These are phyloP conservation scores for Dromas ardeola DNA, from an alignment of 2,113 vertebrate species.

Conservation along the genomic window DNA sequence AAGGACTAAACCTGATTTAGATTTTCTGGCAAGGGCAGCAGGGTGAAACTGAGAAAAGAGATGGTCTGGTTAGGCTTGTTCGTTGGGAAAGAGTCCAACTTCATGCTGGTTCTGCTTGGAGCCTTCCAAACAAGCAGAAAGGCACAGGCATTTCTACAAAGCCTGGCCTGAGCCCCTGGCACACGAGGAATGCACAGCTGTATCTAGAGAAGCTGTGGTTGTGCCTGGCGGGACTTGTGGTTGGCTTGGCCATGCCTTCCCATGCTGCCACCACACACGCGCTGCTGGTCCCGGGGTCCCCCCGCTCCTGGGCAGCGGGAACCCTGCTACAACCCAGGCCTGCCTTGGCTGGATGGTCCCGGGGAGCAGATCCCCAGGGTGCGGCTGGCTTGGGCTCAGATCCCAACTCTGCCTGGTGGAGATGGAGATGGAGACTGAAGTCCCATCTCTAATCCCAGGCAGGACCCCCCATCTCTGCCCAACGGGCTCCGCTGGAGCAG, in stretches of 20 bases:
- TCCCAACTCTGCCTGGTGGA: neutral
- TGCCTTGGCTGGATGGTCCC: neutral
- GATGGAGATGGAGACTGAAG: neutral
- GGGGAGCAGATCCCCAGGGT: neutral
- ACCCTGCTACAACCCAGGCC: accelerated
- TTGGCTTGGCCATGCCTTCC: neutral
- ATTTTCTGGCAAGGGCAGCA: neutral
- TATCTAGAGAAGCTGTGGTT: neutral
- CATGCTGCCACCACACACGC: neutral
- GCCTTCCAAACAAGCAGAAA: neutral
- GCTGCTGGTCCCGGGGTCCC: neutral
- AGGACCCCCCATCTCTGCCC: neutral
- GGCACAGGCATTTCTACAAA: neutral
- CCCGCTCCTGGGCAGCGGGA: neutral
- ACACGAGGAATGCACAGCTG: neutral
- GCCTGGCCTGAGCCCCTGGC: neutral
- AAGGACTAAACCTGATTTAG: neutral
- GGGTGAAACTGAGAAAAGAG: neutral
- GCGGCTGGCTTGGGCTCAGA: neutral
- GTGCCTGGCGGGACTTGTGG: neutral
- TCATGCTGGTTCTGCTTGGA: neutral
- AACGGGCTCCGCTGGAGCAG: neutral
- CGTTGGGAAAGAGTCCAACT: neutral
- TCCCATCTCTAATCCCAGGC: neutral
- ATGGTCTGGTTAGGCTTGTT: neutral